A percentile compares a stretch with the other conserved stretches of the same genome.
Evolutionary conservation across 2,113 vertebrate species (phyloP).

Genomic region (Equus przewalskii): DNA sequence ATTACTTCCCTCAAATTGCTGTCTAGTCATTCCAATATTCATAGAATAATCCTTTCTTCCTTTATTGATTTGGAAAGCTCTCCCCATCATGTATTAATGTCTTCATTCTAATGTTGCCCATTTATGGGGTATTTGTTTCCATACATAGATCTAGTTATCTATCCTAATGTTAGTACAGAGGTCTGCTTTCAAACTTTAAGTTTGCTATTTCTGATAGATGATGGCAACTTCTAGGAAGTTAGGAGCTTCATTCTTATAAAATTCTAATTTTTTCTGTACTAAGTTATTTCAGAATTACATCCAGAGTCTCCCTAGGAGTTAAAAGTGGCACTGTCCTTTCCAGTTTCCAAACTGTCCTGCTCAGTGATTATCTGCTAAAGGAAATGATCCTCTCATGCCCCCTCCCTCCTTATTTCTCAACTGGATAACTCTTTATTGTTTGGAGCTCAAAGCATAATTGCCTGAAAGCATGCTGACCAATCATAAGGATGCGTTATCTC

Average conservation of each 20-base stretch:
- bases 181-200: not conserved
- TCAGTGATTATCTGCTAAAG: not conserved
- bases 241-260: not conserved
- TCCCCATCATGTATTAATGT: not conserved
- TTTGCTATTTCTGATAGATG: not conserved
- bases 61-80: not conserved
- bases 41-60: not conserved
- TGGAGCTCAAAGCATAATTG: not conserved
- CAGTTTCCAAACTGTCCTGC: not conserved
- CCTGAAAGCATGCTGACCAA: not conserved
- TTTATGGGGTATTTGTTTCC: not conserved
- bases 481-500: not conserved
- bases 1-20: not conserved
- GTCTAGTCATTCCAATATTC: not conserved
- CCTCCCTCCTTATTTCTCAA: not conserved
- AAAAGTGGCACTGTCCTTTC: not conserved
- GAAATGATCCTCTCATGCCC: not conserved
- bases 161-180: not conserved
- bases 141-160: not conserved
- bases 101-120: not conserved
- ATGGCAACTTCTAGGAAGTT: conserved; percentile 3
- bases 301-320: not conserved
- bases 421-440: not conserved
- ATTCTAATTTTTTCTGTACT: not conserved
- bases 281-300: not conserved